Base-by-base conservation (phyloP, 1,140 invertebrate genomes). In the Apis cerana region DNA sequence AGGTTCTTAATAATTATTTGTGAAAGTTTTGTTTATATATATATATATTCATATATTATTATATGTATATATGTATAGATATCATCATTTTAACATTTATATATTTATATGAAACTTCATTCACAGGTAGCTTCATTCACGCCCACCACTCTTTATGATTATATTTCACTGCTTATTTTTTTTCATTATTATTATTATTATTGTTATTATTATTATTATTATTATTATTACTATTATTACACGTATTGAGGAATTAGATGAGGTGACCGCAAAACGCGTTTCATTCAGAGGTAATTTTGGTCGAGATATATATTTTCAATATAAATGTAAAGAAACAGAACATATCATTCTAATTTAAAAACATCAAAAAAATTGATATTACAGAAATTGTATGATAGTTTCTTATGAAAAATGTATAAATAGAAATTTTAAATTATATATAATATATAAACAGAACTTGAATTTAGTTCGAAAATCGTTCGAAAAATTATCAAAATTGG, bases 101-200 rank as follows among this genome's bases (percentile, higher is more conserved):
- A 91, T 91, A 90, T 87, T 91, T 89, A 89, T 92, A 90, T 90
- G 85, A 91, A 92, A 91, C 89, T 92, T 91, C 90, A 92, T 91
- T 89, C 89, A 88, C 90, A 91, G 90, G 90, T 91, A 91, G 88
- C 72, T 64, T 64, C 90, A 91, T 88, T 92, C 90, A 88, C 90
- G 86, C 90, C 91, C 90, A 85, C 77, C 84, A 86, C 86, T 87
- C 77, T 87, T 88, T 77, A 87, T 87, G 78, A 75, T 88, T 67
- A n/a, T n/a, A n/a, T 82, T 70, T 84, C 62, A 87, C 72, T 68
- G 77, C 76, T 61, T 86, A 33, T 83, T 81, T 87, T 68, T 54
- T 84, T 81, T 74, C 13, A 58, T 78, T 54, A 68, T 33, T 77
- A 75, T 80, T 87, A 69, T 70, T 33, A 33, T 80, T n/a, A 50